Evolutionary conservation across 2,113 vertebrate genomes (phyloP).

Genomic region (Pachycephala philippinensis): DNA sequence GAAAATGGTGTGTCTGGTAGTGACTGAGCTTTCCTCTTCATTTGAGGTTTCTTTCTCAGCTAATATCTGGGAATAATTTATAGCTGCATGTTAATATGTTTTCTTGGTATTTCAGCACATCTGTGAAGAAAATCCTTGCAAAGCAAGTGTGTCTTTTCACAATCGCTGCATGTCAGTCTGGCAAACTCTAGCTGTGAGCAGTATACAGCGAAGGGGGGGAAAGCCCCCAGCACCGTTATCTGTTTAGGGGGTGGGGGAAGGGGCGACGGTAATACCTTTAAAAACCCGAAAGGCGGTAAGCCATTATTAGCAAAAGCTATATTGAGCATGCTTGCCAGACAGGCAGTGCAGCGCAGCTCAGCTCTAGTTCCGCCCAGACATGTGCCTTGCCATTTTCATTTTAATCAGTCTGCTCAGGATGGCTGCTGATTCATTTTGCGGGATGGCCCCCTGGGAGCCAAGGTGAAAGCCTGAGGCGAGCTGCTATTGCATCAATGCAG

Average conservation of each 20-base stretch:
- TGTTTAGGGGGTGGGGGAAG: constrained; percentile 26
- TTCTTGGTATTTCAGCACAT: constrained; percentile 17
- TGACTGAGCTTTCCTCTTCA: neutral
- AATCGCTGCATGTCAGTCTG: constrained; percentile 15
- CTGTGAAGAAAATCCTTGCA: constrained; percentile 28
- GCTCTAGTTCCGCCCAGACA: constrained; percentile 81
- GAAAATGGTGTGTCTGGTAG: neutral
- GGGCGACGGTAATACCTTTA: constrained; percentile 68
- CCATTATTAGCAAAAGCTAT: constrained; percentile 90
- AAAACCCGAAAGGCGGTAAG: constrained; percentile 70
- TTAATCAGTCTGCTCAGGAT: constrained; percentile 84
- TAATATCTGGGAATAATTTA: constrained; percentile 45
- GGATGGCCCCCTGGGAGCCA: constrained; percentile 79
- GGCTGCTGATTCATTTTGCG: constrained; percentile 87
- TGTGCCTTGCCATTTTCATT: constrained; percentile 85
- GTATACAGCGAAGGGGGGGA: neutral
- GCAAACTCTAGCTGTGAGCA: constrained; percentile 42
- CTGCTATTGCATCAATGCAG: constrained; percentile 71
- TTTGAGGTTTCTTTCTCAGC: neutral
- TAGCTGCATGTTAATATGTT: constrained; percentile 2
- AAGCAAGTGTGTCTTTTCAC: constrained; percentile 27
- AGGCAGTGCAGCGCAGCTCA: constrained; percentile 77
- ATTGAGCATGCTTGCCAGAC: constrained; percentile 88
- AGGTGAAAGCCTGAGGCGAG: constrained; percentile 77
- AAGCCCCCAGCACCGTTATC: neutral